Conservation (phyloP, 2,888 invertebrate genomes). For the Pseudolycoriella hygida region DNA sequence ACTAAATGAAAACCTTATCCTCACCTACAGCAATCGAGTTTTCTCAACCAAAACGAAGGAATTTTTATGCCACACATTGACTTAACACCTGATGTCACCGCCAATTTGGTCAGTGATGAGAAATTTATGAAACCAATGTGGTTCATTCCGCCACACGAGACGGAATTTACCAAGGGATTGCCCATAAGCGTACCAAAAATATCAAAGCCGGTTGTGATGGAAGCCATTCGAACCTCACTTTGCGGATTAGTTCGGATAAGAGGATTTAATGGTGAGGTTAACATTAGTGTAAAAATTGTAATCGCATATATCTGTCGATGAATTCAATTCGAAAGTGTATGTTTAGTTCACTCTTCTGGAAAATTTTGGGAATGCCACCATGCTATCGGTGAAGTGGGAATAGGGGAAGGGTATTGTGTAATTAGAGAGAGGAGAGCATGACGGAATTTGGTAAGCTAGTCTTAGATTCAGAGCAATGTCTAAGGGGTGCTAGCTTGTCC, state of each 20-base stretch:
- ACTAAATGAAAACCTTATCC: too few species aligned
- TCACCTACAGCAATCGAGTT: too few species aligned
- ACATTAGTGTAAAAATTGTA: not conserved
- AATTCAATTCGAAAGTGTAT: too few species aligned
- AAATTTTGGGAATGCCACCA: not conserved
- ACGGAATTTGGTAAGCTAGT: too few species aligned
- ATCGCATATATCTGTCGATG: too few species aligned
- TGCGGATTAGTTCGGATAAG: constrained; percentile 24
- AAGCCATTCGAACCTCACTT: constrained; percentile 22
- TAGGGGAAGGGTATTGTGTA: too few species aligned
- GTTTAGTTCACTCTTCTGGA: too few species aligned
- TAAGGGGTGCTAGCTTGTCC: too few species aligned
- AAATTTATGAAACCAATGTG: constrained; percentile 24
- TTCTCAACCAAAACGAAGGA: not conserved
- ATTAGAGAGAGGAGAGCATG: too few species aligned
- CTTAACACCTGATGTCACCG: constrained; percentile 24
- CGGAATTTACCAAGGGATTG: constrained; percentile 20
- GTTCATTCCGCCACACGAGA: constrained; percentile 24
- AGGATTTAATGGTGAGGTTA: constrained; percentile 18
- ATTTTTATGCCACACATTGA: constrained; percentile 25
- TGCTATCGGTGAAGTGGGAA: too few species aligned
- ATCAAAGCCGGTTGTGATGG: constrained; percentile 17
- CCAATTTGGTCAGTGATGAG: constrained; percentile 21
- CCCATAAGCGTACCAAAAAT: constrained; percentile 19
- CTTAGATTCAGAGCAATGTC: too few species aligned